Evolutionary conservation across 2,888 invertebrate species (phyloP), one percentile per base, ranked within the genome.

Genomic region (Drosophila peninsularis): DNA sequence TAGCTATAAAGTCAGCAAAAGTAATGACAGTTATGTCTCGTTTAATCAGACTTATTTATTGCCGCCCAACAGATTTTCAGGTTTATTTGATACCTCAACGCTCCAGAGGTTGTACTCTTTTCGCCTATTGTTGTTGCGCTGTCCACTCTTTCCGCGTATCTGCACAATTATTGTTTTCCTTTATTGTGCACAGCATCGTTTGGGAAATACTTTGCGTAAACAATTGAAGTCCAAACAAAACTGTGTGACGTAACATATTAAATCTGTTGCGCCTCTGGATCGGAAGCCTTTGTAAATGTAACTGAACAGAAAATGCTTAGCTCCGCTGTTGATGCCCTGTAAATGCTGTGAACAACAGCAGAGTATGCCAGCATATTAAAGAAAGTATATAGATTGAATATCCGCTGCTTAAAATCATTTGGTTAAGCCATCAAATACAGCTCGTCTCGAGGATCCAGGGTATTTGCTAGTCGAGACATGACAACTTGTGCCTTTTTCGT

Each of bases 211-310:
- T 27, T 42, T 41, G 36, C 36, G 41, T 75, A 75, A 75, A 78
- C 74, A 75, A 44, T 41, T 53, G 3, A 24, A 34, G 4, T 9
- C 32, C 58, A 52, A 62, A 49, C 5, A 32, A 7, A 27, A 52
- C 2, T 14, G 9, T 36, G 24, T 75, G 62, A 62, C 47, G 74
- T 45, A 75, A 75, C 36, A 52, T 17, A 9, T 21, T n/a, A 19
- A 54, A 14, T 45, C 55, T 52, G 39, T 62, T 9, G 6, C 13
- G 49, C 2, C 6, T 14, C 7, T 49, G 13, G 49, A 19, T 34
- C 32, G 49, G 14, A 47, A 47, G 14, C 9, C 10, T 14, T 32
- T 21, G 14, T 50, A 21, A 34, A 21, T 30, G 19, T 17, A 34
- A 14, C 30, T 9, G 14, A 49, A 17, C 2, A 0, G 13, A 13